Evolutionary conservation across 2,797 vertebrate species (phyloP), one percentile per base, ranked within the genome.

Genomic region (Intellagama lesueurii): DNA sequence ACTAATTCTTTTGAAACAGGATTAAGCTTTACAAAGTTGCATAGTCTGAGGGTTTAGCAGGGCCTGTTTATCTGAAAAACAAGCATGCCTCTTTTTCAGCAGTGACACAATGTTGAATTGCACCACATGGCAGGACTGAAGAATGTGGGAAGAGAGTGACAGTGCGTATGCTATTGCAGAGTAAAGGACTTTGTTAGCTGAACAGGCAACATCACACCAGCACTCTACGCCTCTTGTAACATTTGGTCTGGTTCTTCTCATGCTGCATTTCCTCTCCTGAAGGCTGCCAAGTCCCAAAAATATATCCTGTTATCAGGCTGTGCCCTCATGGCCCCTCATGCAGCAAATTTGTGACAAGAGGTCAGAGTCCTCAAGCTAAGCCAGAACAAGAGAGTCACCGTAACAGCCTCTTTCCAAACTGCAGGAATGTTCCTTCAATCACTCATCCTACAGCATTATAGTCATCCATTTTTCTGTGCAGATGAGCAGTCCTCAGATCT

Each of bases 61-160:
- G 86, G 40, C 40, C 60, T 49, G 28, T n/a, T 69, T 0, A 22
- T 79, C 87, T 22, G 69, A 47, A n/a, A 4, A 32, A 32, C 12
- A 44, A 75, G 35, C 56, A 49, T 73, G 40, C 17, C 32, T 56
- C 52, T 4, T 83, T 24, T 68, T 64, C 30, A 7, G 24, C 66
- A 8, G 66, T 77, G 83, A 60, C 84, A 86, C 68, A 68, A 76
- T 24, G 40, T 26, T 75, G 35, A 79, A 47, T 47, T 75, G 9
- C 44, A 8, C 32, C 69, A 72, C 86, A 40, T 30, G 56, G 77
- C 35, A 85, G 28, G 47, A 81, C 69, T n/a, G 22, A 52, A 35
- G 44, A 8, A 11, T 66, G 77, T 76, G 56, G 83, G 60, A 73
- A 89, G n/a, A 89, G 30, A 86, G 26, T 40, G 84, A 68, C 44